phyloP scores from a whole-genome alignment of 2,113 vertebrate species.

The Brienomyrus longianalis region DNA sequence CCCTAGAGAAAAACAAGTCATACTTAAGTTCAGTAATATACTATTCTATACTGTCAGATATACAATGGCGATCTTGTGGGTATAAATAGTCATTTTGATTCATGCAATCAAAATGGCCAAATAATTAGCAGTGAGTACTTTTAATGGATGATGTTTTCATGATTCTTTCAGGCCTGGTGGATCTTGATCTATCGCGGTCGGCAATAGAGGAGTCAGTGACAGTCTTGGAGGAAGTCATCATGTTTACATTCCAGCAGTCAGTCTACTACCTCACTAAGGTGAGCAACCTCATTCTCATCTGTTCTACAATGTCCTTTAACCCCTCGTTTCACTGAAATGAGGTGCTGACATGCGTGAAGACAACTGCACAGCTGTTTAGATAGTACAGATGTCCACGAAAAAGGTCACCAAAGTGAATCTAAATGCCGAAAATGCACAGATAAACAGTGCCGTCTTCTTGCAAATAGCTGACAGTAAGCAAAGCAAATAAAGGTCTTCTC shows the following conservation, averaged over 20 bases:
- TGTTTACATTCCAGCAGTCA: conserved; percentile 71
- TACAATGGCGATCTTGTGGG: not conserved
- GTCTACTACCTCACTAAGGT: conserved; percentile 65
- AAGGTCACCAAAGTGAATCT: not conserved
- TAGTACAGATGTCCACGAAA: not conserved
- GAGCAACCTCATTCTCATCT: not conserved
- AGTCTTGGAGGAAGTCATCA: conserved; percentile 66
- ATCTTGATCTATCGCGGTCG: conserved; percentile 43
- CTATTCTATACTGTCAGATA: not conserved
- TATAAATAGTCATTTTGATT: not conserved
- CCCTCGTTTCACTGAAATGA: not conserved
- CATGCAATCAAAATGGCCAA: not conserved
- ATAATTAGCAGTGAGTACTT: not conserved
- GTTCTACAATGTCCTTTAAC: not conserved
- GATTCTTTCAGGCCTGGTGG: conserved; percentile 46
- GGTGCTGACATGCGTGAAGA: not conserved
- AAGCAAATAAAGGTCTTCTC: not conserved
- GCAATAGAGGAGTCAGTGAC: conserved; percentile 40
- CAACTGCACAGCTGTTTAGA: not conserved
- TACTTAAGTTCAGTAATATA: not conserved
- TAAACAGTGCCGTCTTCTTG: not conserved
- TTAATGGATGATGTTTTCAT: not conserved
- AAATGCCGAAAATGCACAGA: not conserved
- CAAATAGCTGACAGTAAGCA: not conserved
- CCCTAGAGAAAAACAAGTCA: not conserved